Evolutionary conservation across 2,113 vertebrate species (phyloP).

Genomic region (Marmota flaviventris): DNA sequence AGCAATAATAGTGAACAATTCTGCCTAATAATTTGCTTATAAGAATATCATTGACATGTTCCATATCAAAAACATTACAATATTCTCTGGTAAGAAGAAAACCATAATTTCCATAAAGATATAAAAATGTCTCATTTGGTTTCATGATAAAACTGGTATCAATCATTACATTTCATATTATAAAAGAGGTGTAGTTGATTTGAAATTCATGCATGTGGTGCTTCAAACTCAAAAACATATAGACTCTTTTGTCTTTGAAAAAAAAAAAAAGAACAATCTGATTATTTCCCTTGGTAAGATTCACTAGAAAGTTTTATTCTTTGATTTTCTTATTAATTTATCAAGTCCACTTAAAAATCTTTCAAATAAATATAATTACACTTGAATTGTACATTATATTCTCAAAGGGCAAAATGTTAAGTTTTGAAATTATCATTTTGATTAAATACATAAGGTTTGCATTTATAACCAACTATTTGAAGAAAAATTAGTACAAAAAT

Average conservation of each 20-base stretch:
- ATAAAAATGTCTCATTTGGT: constrained; percentile 5
- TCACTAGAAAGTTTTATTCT: constrained; percentile 19
- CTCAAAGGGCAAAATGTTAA: constrained; percentile 39
- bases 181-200: not conserved
- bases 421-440: not conserved
- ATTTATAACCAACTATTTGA: not conserved
- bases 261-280: not conserved
- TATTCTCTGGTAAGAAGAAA: constrained; percentile 38
- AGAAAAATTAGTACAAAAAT: not conserved
- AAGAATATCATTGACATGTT: not conserved
- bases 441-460: not conserved
- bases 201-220: not conserved
- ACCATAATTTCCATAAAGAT: not conserved
- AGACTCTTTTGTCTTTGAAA: not conserved
- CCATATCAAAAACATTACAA: not conserved
- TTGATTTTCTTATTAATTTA: constrained; percentile 45
- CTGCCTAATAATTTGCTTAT: not conserved
- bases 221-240: constrained; percentile 3
- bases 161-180: constrained; percentile 39
- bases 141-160: constrained; percentile 50
- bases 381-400: constrained; percentile 19
- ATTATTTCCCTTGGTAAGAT: not conserved
- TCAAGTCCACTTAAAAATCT: constrained; percentile 32
- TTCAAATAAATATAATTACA: constrained; percentile 51
- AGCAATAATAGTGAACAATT: not conserved